Base-by-base conservation (phyloP, 2,797 vertebrate genomes). In the Sebastes goodei region DNA sequence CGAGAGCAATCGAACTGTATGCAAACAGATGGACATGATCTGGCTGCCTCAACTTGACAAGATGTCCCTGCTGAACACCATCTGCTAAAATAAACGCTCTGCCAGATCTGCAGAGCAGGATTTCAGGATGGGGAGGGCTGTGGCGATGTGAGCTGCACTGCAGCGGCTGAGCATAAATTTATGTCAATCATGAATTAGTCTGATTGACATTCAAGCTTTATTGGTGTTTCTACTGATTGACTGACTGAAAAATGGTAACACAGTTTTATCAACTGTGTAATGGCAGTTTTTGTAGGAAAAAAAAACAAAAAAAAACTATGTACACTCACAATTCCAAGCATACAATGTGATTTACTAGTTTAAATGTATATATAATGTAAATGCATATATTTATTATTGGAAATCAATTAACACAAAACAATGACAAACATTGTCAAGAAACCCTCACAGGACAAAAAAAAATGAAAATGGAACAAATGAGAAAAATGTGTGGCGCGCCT, bases 21-120 rank as follows among this genome's bases (percentile, higher is more conserved):
- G 53, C 42, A 82, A 67, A 84, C 89, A 92, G 90, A 89, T 89
- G 90, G 88, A 85, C n/a, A 1, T 49, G 65, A 83, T 86, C 78
- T 62, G 68, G 56, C 74, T 68, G 17, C 78, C 29, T 89, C 78
- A 84, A 85, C 79, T 87, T 78, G 80, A 89, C 78, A 82, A 86
- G 71, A 82, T 72, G 38, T 79, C 79, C 83, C 86, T 72, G 57
- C 74, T 86, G 85, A 90, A 76, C 76, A 29, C 89, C 89, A 90
- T 91, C 88, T 91, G 89, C 63, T 73, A 76, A 76, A 74, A 74
- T 42, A 63, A 52, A 57, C 17, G 27, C 61, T 69, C 75, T 80
- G 80, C 82, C 80, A 78, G 65, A 20, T 76, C 59, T 72, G 80
- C 46, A 38, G 71, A 76, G 57, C 63, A 55, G 30, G 7, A 21